These are phyloP conservation scores for Brenthis daphne DNA, from an alignment of 2,888 invertebrate species.

Conservation along the genomic window DNA sequence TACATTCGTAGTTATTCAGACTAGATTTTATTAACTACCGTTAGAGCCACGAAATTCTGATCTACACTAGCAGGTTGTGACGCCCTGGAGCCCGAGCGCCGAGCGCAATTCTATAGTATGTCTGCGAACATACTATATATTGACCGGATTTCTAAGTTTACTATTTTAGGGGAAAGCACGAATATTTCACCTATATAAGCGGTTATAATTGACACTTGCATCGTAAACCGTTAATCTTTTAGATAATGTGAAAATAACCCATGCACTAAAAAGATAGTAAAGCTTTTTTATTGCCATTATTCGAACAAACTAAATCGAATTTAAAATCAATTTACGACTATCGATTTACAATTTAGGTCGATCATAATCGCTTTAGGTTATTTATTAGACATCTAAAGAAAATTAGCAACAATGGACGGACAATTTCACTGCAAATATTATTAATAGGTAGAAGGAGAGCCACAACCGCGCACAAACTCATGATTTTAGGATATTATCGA, in stretches of 20 bases:
- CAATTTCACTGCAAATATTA: slow-evolving; percentile 37
- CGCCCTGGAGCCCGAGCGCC: slow-evolving; percentile 1
- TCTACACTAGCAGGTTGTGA: slow-evolving; percentile 42
- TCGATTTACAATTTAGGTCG: not conserved
- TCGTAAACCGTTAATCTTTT: slow-evolving; percentile 9
- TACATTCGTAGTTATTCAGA: slow-evolving; percentile 59
- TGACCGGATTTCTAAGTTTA: slow-evolving; percentile 19
- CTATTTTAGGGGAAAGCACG: slow-evolving; percentile 4
- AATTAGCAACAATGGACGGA: slow-evolving; percentile 55
- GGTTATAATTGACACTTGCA: slow-evolving; percentile 2
- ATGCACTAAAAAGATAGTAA: not conserved
- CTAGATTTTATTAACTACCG: slow-evolving; percentile 71
- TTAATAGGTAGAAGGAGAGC: slow-evolving; percentile 49
- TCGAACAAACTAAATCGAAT: slow-evolving; percentile 8
- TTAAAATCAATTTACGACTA: not conserved
- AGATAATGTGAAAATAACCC: slow-evolving; percentile 3
- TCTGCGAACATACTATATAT: slow-evolving; percentile 31
- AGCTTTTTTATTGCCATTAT: not conserved
- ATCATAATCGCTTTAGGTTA: slow-evolving; percentile 14
- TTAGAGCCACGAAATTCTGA: slow-evolving; percentile 59
- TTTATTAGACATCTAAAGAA: slow-evolving; percentile 2
- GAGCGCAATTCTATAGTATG: slow-evolving; percentile 26
- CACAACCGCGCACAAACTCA: slow-evolving; percentile 47
- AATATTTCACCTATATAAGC: not conserved
- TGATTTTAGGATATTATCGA: slow-evolving; percentile 38